Percentiles rank a stretch among this genome's conserved stretches.
These are phyloP conservation scores for Ceyx cyanopectus DNA, from an alignment of 2,113 vertebrate genomes.

Conservation along the genomic window DNA sequence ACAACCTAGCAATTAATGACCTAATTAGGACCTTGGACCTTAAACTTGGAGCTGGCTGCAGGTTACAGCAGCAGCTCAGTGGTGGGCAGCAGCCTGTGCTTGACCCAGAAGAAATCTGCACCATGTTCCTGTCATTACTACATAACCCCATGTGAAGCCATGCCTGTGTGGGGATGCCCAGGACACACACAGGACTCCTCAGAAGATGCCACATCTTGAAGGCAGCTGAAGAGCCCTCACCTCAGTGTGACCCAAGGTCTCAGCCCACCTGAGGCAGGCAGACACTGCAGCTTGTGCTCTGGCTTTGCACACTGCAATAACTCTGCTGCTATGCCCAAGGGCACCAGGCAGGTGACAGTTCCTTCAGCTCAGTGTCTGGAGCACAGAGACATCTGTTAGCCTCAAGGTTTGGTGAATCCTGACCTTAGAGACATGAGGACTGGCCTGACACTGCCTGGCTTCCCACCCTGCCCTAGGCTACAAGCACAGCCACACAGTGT, in stretches of 20 bases:
- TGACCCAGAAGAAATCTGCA: background rate
- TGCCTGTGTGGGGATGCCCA: background rate
- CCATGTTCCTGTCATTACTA: background rate
- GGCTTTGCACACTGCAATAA: background rate
- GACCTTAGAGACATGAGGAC: background rate
- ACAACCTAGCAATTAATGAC: too few relatives aligned
- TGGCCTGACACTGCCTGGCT: background rate
- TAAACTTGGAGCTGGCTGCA: background rate
- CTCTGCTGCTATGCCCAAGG: background rate
- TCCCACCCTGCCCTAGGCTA: background rate
- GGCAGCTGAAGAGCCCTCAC: background rate
- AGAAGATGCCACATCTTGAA: background rate
- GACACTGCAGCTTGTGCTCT: too few relatives aligned
- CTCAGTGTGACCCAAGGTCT: background rate
- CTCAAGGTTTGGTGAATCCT: rapidly evolving
- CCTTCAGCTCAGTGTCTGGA: background rate
- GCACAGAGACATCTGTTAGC: background rate
- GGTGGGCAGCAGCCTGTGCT: background rate
- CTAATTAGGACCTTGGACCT: background rate
- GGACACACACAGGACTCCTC: background rate
- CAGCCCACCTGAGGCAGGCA: background rate
- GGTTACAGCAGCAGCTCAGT: background rate
- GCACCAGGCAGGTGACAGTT: background rate
- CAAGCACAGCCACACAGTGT: background rate
- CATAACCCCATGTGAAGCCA: rapidly evolving